Conservation (phyloP, 2,113 vertebrate species). For the Chaenocephalus aceratus region DNA sequence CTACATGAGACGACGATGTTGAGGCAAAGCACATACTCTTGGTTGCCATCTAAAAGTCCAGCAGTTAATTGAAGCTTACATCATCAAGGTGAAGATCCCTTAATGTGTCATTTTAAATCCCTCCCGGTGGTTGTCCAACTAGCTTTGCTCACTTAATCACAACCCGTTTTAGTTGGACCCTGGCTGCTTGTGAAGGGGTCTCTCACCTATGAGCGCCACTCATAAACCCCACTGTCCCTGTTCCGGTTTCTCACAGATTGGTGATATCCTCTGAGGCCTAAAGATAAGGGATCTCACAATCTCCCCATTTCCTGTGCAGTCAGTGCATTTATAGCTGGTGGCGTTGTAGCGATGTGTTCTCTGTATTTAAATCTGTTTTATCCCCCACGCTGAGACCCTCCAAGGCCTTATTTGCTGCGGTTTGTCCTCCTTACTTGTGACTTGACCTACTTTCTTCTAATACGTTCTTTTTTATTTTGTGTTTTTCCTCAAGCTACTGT, state of each 20-base stretch:
- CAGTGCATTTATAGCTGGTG: constrained; percentile 33
- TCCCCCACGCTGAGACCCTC: constrained; percentile 76
- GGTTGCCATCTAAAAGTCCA: neutral
- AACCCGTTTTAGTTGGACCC: neutral
- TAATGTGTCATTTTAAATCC: neutral
- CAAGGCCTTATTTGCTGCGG: constrained; percentile 76
- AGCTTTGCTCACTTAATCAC: neutral
- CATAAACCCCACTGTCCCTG: constrained; percentile 9
- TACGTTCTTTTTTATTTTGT: constrained; percentile 5
- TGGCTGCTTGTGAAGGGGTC: constrained; percentile 9
- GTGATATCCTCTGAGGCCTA: constrained; percentile 8
- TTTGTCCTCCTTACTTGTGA: constrained; percentile 75
- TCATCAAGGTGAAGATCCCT: neutral
- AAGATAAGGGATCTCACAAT: constrained; percentile 47
- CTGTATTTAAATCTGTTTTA: constrained; percentile 70
- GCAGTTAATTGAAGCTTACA: neutral
- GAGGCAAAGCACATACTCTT: neutral
- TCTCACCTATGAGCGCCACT: constrained; percentile 26
- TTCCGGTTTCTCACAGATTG: constrained; percentile 27
- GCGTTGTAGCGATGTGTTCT: constrained; percentile 49
- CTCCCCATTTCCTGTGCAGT: constrained; percentile 57
- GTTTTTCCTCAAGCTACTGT: constrained; percentile 89
- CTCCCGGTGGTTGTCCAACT: neutral
- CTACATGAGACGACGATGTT: neutral
- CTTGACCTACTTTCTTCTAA: constrained; percentile 77